Conservation (phyloP, 2,888 invertebrate species). For the Caradrina kadenii region DNA sequence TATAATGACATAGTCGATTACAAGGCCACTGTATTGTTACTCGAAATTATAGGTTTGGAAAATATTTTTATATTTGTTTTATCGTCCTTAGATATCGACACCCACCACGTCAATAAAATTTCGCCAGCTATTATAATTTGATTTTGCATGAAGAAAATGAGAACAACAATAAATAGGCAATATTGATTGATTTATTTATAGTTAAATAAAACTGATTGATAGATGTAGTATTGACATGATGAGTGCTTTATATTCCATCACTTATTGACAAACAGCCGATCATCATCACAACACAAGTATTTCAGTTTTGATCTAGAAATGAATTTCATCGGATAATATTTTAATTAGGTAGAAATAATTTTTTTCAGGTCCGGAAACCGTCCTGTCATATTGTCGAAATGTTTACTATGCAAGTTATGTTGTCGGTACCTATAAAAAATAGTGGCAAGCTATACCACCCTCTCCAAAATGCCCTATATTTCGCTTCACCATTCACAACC, state of each 20-base stretch:
- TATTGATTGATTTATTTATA: no score
- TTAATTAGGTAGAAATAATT: not conserved
- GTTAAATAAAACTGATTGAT: no score
- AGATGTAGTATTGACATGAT: not conserved
- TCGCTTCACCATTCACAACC: constrained; percentile 63
- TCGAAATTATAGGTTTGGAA: no score
- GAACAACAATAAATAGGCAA: no score
- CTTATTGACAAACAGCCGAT: not conserved
- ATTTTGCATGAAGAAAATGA: no score
- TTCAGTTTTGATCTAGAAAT: constrained; percentile 9
- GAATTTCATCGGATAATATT: constrained; percentile 1
- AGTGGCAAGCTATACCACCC: constrained; percentile 42
- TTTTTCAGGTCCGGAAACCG: not conserved
- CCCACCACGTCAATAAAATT: no score
- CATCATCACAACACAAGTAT: not conserved
- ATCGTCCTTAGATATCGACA: no score
- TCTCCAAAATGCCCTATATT: constrained; percentile 27
- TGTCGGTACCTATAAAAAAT: constrained; percentile 30
- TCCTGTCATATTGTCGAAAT: constrained; percentile 5
- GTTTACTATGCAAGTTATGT: constrained; percentile 2
- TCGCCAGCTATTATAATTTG: no score
- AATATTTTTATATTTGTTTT: no score
- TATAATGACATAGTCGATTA: no score
- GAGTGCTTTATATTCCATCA: not conserved
- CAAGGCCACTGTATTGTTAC: no score